Evolutionary conservation across 2,113 vertebrate species (phyloP).

Genomic region (Thunnus thynnus): DNA sequence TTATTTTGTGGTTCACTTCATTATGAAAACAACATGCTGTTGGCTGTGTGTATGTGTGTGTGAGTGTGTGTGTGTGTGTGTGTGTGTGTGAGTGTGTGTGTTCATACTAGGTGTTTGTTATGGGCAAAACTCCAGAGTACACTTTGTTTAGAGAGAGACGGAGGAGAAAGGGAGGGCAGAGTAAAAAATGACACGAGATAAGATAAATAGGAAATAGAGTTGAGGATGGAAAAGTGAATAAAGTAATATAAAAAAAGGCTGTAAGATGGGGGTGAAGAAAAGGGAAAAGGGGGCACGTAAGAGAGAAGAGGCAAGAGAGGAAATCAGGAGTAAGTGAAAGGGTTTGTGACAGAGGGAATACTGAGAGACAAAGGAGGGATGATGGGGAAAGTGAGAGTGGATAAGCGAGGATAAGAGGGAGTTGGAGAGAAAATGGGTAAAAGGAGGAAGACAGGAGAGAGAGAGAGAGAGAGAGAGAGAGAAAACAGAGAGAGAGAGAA

Average conservation of each 20-base stretch:
- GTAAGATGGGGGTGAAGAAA: not conserved
- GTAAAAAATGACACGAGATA: not conserved
- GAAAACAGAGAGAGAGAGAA: conserved; percentile 37
- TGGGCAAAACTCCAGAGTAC: conserved; percentile 50
- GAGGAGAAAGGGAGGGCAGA: conserved; percentile 14
- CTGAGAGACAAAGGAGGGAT: conserved; percentile 71
- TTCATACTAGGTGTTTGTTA: conserved; percentile 55
- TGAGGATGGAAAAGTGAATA: not conserved
- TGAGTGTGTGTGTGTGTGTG: conserved; percentile 30
- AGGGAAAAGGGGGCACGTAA: conserved; percentile 4
- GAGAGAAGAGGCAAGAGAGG: conserved; percentile 23
- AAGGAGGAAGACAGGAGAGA: conserved; percentile 20
- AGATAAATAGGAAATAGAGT: not conserved
- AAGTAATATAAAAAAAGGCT: not conserved
- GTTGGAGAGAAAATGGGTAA: conserved; percentile 50
- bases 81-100: not conserved
- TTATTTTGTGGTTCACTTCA: conserved; percentile 54
- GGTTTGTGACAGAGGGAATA: conserved; percentile 62
- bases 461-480: conserved; percentile 44
- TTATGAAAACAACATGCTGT: conserved; percentile 50
- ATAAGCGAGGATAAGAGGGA: conserved; percentile 49
- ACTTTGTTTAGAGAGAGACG: conserved; percentile 45
- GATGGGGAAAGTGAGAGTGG: conserved; percentile 60
- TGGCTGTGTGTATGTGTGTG: conserved; percentile 17
- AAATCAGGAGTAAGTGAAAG: conserved; percentile 59